Percentiles rank a stretch among this genome's conserved stretches.
Evolutionary conservation across 2,113 vertebrate genomes (phyloP).

Genomic region (Apistogramma diplotaenia): DNA sequence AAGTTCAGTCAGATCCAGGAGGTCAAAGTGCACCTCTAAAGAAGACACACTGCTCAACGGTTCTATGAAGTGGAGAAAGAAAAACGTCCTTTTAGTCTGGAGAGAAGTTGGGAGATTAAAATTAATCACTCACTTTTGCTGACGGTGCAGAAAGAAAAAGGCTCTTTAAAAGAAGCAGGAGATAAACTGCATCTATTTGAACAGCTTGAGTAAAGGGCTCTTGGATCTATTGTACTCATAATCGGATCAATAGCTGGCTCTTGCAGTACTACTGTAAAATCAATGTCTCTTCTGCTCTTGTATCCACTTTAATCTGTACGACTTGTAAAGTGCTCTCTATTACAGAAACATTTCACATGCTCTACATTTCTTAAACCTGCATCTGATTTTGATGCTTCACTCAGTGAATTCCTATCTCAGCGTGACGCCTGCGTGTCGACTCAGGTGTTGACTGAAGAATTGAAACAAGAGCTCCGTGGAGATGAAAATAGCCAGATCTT

Average conservation of each 20-base stretch:
- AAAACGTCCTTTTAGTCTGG: background rate
- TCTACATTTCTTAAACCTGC: background rate
- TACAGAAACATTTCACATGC: background rate
- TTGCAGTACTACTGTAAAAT: slow-evolving; percentile 9
- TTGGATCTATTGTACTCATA: slow-evolving; percentile 1
- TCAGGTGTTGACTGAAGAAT: background rate
- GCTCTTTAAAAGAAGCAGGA: background rate
- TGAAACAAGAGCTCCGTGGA: background rate
- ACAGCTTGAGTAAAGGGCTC: background rate
- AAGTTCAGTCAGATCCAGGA: slow-evolving; percentile 94
- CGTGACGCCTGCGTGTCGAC: background rate
- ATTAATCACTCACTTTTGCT: background rate
- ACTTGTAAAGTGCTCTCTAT: background rate
- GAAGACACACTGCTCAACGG: slow-evolving; percentile 97
- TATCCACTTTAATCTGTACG: background rate
- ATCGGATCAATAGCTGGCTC: slow-evolving; percentile 27
- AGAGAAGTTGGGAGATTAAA: background rate
- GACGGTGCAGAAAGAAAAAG: background rate
- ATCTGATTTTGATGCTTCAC: background rate
- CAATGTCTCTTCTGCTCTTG: background rate
- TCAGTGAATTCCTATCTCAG: background rate
- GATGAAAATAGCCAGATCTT: slow-evolving; percentile 39
- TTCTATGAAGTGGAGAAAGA: slow-evolving; percentile 73
- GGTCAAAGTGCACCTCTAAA: slow-evolving; percentile 97
- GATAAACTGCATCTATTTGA: background rate